Evolutionary conservation across 2,113 vertebrate species (phyloP).

Genomic region (Amblyornis subalaris): DNA sequence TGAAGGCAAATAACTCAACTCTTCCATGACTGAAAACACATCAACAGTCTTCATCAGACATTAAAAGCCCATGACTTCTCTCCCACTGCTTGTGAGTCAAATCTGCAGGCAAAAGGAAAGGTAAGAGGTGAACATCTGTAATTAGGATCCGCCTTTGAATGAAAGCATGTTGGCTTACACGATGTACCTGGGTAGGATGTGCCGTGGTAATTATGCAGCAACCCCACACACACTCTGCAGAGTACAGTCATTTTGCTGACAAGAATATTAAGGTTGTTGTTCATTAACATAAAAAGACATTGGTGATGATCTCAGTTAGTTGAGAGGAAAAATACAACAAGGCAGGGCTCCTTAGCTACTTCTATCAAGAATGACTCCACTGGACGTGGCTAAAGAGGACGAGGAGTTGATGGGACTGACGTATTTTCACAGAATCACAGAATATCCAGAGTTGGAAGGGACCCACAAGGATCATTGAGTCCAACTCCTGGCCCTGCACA

Average conservation of each 20-base stretch:
- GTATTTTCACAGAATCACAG: not conserved
- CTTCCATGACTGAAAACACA: not conserved
- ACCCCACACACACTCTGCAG: not conserved
- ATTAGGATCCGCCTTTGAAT: not conserved
- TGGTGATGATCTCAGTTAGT: not conserved
- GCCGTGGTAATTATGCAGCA: not conserved
- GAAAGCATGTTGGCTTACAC: rapidly evolving
- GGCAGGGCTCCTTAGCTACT: not conserved
- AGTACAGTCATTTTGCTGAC: not conserved
- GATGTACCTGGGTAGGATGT: too few species aligned
- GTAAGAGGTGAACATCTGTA: not conserved
- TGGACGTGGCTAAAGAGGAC: rapidly evolving
- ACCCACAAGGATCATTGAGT: not conserved
- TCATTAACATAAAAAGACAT: rapidly evolving
- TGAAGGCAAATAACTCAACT: not conserved
- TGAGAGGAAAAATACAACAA: not conserved
- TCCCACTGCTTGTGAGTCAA: not conserved
- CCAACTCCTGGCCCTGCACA: too few species aligned
- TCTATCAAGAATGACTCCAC: not conserved
- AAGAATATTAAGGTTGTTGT: not conserved
- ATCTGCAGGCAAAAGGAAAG: not conserved
- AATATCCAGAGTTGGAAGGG: not conserved
- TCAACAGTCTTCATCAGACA: rapidly evolving
- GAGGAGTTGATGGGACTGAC: not conserved
- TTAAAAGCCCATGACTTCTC: not conserved